phyloP scores from a whole-genome alignment of 2,113 vertebrate genomes.

The Bufo bufo region DNA sequence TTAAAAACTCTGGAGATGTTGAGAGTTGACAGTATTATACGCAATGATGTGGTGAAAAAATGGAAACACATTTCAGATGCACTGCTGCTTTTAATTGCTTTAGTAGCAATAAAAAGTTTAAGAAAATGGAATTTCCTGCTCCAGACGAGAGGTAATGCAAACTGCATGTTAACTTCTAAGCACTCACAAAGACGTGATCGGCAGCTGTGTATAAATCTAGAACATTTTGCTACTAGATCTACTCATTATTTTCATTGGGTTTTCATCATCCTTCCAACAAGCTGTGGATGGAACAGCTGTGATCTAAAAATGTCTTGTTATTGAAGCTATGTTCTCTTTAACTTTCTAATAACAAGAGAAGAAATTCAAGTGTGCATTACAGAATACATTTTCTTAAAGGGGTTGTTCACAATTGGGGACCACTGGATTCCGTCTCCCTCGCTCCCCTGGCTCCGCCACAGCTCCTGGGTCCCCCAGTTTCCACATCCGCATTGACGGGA shows the following conservation, averaged over 20 bases:
- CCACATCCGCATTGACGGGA: too few relatives aligned
- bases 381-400: background rate
- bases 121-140: constrained; percentile 47
- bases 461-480: too few relatives aligned
- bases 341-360: background rate
- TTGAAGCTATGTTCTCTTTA: background rate
- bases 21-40: constrained; percentile 44
- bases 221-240: background rate
- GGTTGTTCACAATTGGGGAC: too few relatives aligned
- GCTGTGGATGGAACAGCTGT: background rate
- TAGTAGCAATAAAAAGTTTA: constrained; percentile 43
- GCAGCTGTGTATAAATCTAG: too few relatives aligned
- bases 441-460: too few relatives aligned
- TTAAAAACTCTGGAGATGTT: constrained; percentile 50
- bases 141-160: constrained; percentile 17
- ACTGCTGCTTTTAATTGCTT: constrained; percentile 52
- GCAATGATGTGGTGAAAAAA: constrained; percentile 53
- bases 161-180: constrained; percentile 1
- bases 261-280: constrained; percentile 3
- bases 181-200: background rate
- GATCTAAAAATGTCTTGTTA: background rate
- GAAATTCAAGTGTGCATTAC: background rate
- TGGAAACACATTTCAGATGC: constrained; percentile 50
- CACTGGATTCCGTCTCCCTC: too few relatives aligned
- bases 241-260: background rate